Evolutionary conservation across 1,140 invertebrate genomes (phyloP), one percentile per base, ranked within the genome.

Genomic region (Drosophila persimilis): DNA sequence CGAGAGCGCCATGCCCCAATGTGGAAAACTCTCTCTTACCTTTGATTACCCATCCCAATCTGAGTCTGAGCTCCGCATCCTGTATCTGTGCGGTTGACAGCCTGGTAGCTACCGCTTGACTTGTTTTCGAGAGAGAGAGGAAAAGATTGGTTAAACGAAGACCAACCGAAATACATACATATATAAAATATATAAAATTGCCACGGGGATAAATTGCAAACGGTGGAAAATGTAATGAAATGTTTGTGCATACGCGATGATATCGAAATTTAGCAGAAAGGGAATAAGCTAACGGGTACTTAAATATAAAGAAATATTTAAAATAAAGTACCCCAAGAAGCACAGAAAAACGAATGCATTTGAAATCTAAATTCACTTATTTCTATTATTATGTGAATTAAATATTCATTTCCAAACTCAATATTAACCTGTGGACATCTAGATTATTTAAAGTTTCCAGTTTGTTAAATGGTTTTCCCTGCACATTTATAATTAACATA

Each of bases 71-170:
- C 15, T 24, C 22, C 43, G 35, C 35, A 47, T 43, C 17, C 31
- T 75, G 60, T 63, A 77, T 64, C 60, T 62, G 70, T 78, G 79
- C 79, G 79, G 79, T 83, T 81, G 79, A 83, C 79, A 81, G 76
- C 73, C 76, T 56, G 53, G 51, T 57, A 48, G 66, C 56, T 11
- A 6, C 58, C 67, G 66, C 76, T 73, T 67, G 61, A 71, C 66
- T 73, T 69, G 63, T 59, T 56, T 62, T 60, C 46, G 31, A 62
- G 67, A 11, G 20, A 9, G 59, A 43, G 52, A 24, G 22, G 17
- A 11, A 59, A 35, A 22, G 8, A 29, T 39, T 39, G 35, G 3
- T 0, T 1, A 1, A 39, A 47, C 46, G 26, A 31, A 43, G 43
- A 35, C 47, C 29, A 47, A 41, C 35, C 51, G 35, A 45, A 54